These are phyloP conservation scores for Campaea margaritaria DNA, from an alignment of 2,888 invertebrate genomes.

Conservation along the genomic window DNA sequence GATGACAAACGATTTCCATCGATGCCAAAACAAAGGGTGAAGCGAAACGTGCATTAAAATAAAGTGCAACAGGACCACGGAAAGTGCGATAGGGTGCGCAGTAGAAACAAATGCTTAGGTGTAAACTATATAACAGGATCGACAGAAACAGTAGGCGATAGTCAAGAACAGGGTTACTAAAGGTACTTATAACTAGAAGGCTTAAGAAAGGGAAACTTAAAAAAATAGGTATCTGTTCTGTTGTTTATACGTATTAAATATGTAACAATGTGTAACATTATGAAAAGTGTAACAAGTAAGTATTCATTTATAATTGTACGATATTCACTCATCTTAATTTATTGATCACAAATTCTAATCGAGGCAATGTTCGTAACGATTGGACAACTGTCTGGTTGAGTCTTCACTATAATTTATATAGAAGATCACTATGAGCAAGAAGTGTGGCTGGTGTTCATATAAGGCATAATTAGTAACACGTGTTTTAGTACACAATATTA, in stretches of 20 bases:
- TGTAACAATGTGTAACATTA: slow-evolving; percentile 80
- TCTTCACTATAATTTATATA: slow-evolving; percentile 61
- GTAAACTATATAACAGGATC: slow-evolving; percentile 47
- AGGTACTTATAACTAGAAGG: slow-evolving; percentile 57
- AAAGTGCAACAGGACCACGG: slow-evolving; percentile 76
- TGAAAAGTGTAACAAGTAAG: slow-evolving; percentile 77
- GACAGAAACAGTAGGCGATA: slow-evolving; percentile 43
- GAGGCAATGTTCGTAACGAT: slow-evolving; percentile 66
- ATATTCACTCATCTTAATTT: slow-evolving; percentile 72
- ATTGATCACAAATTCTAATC: slow-evolving; percentile 75
- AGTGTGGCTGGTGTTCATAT: slow-evolving; percentile 55
- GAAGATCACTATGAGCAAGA: slow-evolving; percentile 50
- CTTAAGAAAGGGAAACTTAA: slow-evolving; percentile 71
- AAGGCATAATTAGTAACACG: slow-evolving; percentile 60
- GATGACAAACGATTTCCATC: slow-evolving; percentile 55
- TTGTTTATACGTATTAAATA: slow-evolving; percentile 60
- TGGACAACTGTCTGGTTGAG: slow-evolving; percentile 61
- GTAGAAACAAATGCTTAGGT: slow-evolving; percentile 44
- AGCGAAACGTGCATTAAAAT: slow-evolving; percentile 74
- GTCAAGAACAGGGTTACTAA: slow-evolving; percentile 46
- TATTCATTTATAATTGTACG: slow-evolving; percentile 72
- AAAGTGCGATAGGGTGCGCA: slow-evolving; percentile 65
- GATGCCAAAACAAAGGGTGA: slow-evolving; percentile 64
- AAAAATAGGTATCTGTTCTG: slow-evolving; percentile 73
- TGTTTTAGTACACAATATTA: slow-evolving; percentile 51